Evolutionary conservation across 2,797 vertebrate species (phyloP), one percentile per base, ranked within the genome.

Genomic region (Halcyon leucocephala): DNA sequence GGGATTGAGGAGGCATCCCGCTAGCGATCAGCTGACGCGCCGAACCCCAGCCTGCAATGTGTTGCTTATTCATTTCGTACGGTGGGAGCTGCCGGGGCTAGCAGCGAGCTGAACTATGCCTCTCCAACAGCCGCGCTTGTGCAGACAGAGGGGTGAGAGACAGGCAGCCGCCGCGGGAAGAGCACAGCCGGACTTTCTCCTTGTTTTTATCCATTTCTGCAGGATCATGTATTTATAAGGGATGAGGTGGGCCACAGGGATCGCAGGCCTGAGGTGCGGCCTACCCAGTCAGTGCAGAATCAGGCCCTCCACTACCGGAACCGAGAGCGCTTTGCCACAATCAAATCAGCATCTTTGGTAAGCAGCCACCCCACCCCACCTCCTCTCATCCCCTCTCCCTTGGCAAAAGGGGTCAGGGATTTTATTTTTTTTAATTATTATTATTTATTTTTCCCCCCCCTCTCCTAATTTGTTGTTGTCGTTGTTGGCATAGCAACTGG

Each of bases 311-410:
- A 99, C 98, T 99, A 99, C 98, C 99, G 99, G 98, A 99, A 99
- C 99, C 98, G 99, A 95, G 99, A 99, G 96, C 99, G 99, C 98
- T 99, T 99, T 97, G 99, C 99, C 98, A 99, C 99, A 97, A 99
- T 99, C 97, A 99, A 99, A 98, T 99, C 99, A 86, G 99, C 99
- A 92, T 99, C 99, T 96, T 98, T 99, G 98, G 99, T 99, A 98
- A 99, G 99, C 98, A 95, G 93, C 96, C 94, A 92, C 92, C 97
- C 97, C 97, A 95, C 93, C 97, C 96, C 96, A 93, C 91, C 42
- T n/a, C 41, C 62, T 44, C 62, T 24, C 24, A 69, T 84, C 94
- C 91, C 69, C 52, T 95, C 95, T 93, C 94, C 35, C 93, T 86
- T 93, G 79, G 81, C 97, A 93, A 93, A 96, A 96, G 80, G 96